Conservation (phyloP, 2,797 vertebrate species). For the Atherinosoma microstoma region DNA sequence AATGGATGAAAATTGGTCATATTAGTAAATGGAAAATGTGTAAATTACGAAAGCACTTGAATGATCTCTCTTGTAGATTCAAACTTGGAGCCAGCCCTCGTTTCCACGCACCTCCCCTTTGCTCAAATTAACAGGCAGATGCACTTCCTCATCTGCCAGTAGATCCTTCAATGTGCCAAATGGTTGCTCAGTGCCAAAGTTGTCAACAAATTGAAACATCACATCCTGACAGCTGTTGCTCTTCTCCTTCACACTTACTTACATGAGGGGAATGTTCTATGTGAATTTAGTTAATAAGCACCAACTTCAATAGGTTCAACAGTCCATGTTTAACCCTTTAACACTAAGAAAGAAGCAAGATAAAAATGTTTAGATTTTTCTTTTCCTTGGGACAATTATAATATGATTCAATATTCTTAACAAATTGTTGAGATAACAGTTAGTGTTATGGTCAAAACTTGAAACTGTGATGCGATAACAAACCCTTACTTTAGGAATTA, state of each 20-base stretch:
- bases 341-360: no score
- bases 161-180: conserved; percentile 73
- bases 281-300: conserved; percentile 43
- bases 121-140: conserved; percentile 68
- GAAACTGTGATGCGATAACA: no score
- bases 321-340: no score
- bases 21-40: background rate
- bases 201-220: conserved; percentile 78
- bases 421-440: no score
- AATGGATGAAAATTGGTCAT: no score
- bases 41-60: background rate
- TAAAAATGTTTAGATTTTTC: no score
- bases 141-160: conserved; percentile 70
- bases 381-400: no score
- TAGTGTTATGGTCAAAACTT: no score
- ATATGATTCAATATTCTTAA: no score
- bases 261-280: conserved; percentile 24
- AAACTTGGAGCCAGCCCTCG: conserved; percentile 8
- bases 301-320: background rate
- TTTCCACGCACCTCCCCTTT: conserved; percentile 27
- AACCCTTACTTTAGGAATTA: no score
- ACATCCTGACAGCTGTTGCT: conserved; percentile 71
- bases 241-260: conserved; percentile 33
- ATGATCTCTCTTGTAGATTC: background rate
- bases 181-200: conserved; percentile 70